A percentile compares a stretch with the other conserved stretches of the same genome.
phyloP scores from a whole-genome alignment of 2,888 invertebrate genomes.

The Plebejus argus region DNA sequence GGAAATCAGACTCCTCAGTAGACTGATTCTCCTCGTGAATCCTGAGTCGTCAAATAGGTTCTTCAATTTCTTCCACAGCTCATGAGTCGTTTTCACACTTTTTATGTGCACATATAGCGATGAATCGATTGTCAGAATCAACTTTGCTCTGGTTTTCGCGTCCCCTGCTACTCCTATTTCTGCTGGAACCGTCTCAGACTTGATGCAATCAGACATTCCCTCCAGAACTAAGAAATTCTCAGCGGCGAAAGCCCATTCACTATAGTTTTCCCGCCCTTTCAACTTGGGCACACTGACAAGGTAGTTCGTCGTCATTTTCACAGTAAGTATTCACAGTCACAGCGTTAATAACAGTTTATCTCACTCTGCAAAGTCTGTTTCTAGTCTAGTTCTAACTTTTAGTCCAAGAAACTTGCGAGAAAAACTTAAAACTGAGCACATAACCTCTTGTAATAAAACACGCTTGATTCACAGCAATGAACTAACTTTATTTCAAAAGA shows the following conservation, averaged over 20 bases:
- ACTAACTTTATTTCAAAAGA: too few species aligned
- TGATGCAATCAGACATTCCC: constrained; percentile 37
- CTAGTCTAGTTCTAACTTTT: background rate
- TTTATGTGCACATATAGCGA: constrained; percentile 26
- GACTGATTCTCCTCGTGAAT: constrained; percentile 18
- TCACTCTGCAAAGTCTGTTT: constrained; percentile 27
- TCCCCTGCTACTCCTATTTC: constrained; percentile 30
- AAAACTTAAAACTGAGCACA: constrained; percentile 24
- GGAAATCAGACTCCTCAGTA: constrained; percentile 29
- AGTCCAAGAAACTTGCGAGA: constrained; percentile 18
- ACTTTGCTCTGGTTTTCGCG: constrained; percentile 7
- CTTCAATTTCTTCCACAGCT: constrained; percentile 29
- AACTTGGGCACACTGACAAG: constrained; percentile 37
- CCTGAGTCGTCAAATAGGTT: constrained; percentile 17
- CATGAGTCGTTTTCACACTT: constrained; percentile 2
- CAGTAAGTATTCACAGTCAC: background rate
- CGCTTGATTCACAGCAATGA: too few species aligned
- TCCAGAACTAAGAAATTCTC: constrained; percentile 39
- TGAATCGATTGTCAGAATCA: constrained; percentile 28
- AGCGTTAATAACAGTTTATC: constrained; percentile 28
- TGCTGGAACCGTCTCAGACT: constrained; percentile 8
- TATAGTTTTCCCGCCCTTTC: too few species aligned
- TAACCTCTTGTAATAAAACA: constrained; percentile 4
- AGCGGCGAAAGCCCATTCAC: constrained; percentile 36
- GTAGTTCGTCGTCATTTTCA: constrained; percentile 35